Evolutionary conservation across 1,140 invertebrate species (phyloP), one percentile per base, ranked within the genome.

Genomic region (Calosoma granatense): DNA sequence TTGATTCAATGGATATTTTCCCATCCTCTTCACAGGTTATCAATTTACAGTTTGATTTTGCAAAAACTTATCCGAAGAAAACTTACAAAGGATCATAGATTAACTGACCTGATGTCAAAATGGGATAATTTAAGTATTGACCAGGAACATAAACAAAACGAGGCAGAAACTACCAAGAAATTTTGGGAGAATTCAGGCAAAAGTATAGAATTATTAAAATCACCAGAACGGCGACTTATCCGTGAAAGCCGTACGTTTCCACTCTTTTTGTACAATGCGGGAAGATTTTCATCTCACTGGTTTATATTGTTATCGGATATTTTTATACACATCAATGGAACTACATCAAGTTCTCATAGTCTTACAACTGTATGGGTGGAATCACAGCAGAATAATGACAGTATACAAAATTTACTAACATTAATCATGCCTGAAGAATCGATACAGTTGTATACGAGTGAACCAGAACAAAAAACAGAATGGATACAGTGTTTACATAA

Each of bases 331-430:
- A 75, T 86, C 11, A 77, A 74, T 57, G 82, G 86, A 51, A 81
- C 80, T 59, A 76, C 75, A 59, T 70, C 80, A 61, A 75, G 74
- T 60, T 62, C 82, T 2, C 82, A 88, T 74, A 79, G 81, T 20
- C 72, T 94, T 58, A 77, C 78, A 60, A 88, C 86, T 1, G 65
- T 93, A 36, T 94, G 91, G 91, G 78, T 92, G 1, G 87, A 91
- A 72, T 66, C 75, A 52, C 67, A 79, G 47, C 72, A 76, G 54
- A 80, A 82, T 58, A 71, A 73, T 36, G 76, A 81, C 62, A 74
- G 65, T 58, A 60, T 73, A 56, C 73, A 79, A 74, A 47, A 54
- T 55, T 26, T 77, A n/a, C 76, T 88, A 61, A 77, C 77, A 22
- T 67, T 92, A 2, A 85, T 79, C 30, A 83, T 84, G 26, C 90